Conservation (phyloP, 2,113 vertebrate genomes). For the Myanophis thanlyinensis region DNA sequence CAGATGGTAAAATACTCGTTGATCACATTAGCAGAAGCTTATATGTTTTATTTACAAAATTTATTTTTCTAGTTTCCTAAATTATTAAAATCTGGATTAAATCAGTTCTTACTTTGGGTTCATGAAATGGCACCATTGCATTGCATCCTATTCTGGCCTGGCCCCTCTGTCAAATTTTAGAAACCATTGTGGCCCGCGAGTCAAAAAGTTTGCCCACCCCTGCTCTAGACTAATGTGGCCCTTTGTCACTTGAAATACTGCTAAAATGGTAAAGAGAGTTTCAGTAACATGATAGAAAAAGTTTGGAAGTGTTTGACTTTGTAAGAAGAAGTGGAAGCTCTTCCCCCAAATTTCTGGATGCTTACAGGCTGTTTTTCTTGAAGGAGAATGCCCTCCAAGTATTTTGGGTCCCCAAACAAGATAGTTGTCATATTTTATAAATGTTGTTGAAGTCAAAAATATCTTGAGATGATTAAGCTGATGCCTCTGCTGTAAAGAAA, state of each 20-base stretch:
- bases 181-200: no score
- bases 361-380: background rate
- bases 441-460: background rate
- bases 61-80: no score
- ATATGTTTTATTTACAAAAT: no score
- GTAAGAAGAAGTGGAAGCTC: background rate
- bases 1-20: no score
- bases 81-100: no score
- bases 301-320: background rate
- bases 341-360: background rate
- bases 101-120: no score
- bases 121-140: no score
- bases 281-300: background rate
- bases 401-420: background rate
- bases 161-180: no score
- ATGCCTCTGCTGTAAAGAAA: background rate
- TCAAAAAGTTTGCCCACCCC: no score
- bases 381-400: background rate
- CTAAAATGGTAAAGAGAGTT: background rate
- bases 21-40: no score
- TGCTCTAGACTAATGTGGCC: background rate
- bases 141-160: no score
- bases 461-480: background rate
- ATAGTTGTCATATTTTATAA: background rate
- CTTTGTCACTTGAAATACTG: background rate